Conservation (phyloP, 2,888 invertebrate genomes). For the Machimus rusticus region DNA sequence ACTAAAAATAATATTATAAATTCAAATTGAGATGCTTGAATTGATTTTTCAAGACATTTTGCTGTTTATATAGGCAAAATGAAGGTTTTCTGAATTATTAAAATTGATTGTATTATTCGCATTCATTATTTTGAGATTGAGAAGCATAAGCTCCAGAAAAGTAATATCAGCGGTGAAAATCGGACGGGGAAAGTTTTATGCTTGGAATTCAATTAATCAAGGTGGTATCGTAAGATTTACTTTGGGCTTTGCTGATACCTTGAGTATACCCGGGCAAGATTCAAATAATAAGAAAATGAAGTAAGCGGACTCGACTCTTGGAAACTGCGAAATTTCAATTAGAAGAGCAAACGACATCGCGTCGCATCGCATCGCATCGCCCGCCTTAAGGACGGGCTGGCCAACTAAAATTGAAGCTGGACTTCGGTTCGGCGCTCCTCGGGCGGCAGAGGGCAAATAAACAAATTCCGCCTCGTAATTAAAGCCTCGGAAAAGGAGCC, state of each 20-base stretch:
- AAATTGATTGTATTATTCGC: background rate
- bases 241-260: slow-evolving; percentile 24
- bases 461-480: slow-evolving; percentile 47
- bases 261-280: background rate
- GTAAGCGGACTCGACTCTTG: background rate
- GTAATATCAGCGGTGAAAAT: background rate
- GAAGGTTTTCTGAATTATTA: background rate
- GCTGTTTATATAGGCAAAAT: background rate
- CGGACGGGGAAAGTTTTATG: background rate
- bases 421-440: background rate
- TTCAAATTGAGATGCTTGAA: background rate
- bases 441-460: slow-evolving; percentile 34
- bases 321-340: slow-evolving; percentile 43
- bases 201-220: slow-evolving; percentile 42
- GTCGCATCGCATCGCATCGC: background rate
- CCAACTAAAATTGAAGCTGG: background rate
- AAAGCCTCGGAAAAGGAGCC: slow-evolving; percentile 40
- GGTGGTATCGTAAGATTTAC: slow-evolving; percentile 41
- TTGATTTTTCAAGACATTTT: background rate
- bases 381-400: background rate
- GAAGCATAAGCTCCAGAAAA: background rate
- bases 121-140: background rate
- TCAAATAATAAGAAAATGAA: slow-evolving; percentile 3
- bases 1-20: background rate
- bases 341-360: slow-evolving; percentile 41